These are phyloP conservation scores for Seira sanloemensis DNA, from an alignment of 2,888 invertebrate species.

Conservation along the genomic window DNA sequence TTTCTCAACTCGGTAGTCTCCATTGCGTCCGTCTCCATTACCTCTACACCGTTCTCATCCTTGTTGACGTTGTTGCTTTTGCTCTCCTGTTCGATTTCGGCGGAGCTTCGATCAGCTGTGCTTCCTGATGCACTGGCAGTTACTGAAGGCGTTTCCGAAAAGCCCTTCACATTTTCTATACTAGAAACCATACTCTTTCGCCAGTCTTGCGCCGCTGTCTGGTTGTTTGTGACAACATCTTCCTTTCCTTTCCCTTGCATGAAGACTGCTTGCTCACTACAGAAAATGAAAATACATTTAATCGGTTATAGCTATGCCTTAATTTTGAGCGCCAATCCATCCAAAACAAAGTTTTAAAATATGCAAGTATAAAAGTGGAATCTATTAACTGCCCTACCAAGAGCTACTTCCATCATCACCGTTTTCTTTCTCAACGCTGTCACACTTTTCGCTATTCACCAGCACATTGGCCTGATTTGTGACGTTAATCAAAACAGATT, in stretches of 20 bases:
- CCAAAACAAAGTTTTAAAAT: background rate
- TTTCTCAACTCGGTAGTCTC: background rate
- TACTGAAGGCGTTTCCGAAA: constrained; percentile 38
- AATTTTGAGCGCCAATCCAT: background rate
- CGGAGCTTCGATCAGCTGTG: background rate
- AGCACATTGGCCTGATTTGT: background rate
- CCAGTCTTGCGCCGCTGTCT: constrained; percentile 53
- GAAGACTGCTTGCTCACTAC: constrained; percentile 61
- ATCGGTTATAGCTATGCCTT: background rate
- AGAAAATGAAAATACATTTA: background rate
- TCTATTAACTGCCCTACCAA: background rate
- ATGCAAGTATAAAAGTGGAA: background rate
- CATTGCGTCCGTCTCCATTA: constrained; percentile 38
- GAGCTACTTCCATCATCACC: too few relatives aligned
- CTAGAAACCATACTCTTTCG: constrained; percentile 69
- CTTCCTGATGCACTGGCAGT: background rate
- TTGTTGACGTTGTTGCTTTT: background rate
- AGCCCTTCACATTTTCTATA: constrained; percentile 65
- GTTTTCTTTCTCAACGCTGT: background rate
- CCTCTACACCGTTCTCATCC: background rate
- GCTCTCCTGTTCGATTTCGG: background rate
- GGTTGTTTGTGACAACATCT: constrained; percentile 30
- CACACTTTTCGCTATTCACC: too few relatives aligned
- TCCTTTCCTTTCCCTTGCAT: constrained; percentile 62
- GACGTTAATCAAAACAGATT: background rate